A percentile compares a stretch with the other conserved stretches of the same genome.
Conservation (phyloP, 2,888 invertebrate genomes). For the Melolontha melolontha region DNA sequence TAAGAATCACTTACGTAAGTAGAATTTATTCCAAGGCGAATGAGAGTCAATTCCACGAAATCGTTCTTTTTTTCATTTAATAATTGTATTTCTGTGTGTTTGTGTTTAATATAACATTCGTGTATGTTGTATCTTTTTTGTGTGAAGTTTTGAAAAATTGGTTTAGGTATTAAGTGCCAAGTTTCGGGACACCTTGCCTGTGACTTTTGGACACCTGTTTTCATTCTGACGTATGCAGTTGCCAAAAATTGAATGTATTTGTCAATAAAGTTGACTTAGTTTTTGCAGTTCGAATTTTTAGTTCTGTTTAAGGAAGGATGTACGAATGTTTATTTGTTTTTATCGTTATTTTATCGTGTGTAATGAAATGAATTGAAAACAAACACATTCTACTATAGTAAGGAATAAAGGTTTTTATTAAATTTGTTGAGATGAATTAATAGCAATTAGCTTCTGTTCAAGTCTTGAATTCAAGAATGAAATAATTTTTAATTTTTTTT, state of each 20-base stretch:
- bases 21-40: too few relatives aligned
- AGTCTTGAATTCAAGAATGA: too few relatives aligned
- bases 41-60: neutral
- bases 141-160: conserved; percentile 34
- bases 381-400: too few relatives aligned
- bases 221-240: conserved; percentile 19
- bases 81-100: conserved; percentile 5
- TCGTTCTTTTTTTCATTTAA: neutral
- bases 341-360: too few relatives aligned
- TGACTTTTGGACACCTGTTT: conserved; percentile 41
- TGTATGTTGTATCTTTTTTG: conserved; percentile 13
- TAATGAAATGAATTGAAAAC: too few relatives aligned
- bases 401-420: too few relatives aligned
- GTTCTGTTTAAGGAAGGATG: too few relatives aligned
- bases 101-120: neutral
- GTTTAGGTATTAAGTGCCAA: conserved; percentile 31
- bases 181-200: conserved; percentile 36
- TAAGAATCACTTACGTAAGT: too few relatives aligned
- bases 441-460: too few relatives aligned
- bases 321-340: too few relatives aligned
- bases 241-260: conserved; percentile 26
- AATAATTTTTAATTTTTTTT: too few relatives aligned
- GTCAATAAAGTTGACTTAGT: neutral
- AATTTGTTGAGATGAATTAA: neutral
- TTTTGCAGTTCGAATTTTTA: too few relatives aligned